Percentiles rank a stretch among this genome's conserved stretches.
Conservation (phyloP, 2,888 invertebrate genomes). For the Aphodius sticticus region DNA sequence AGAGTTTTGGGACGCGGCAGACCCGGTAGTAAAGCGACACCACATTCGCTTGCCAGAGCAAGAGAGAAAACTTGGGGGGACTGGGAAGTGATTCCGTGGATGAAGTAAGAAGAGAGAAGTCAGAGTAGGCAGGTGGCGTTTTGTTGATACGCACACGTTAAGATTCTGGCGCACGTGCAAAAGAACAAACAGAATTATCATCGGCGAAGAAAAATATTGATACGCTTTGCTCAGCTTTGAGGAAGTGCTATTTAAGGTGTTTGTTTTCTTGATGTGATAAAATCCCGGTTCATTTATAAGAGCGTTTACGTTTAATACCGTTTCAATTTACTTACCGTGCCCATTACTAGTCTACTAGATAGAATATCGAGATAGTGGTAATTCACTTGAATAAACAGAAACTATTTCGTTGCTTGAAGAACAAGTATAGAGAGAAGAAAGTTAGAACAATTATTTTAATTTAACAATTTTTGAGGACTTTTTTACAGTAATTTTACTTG, state of each 20-base stretch:
- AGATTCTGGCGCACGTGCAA: constrained; percentile 26
- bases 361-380: too few relatives aligned
- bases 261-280: neutral
- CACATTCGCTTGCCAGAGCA: neutral
- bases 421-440: too few relatives aligned
- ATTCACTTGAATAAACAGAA: too few relatives aligned
- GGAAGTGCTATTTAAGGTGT: constrained; percentile 4
- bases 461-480: too few relatives aligned
- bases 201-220: neutral
- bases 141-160: too few relatives aligned
- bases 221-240: constrained; percentile 4
- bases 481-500: too few relatives aligned
- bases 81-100: neutral
- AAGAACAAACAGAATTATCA: constrained; percentile 21
- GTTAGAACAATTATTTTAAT: too few relatives aligned
- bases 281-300: neutral
- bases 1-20: too few relatives aligned
- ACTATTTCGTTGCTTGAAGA: too few relatives aligned
- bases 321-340: too few relatives aligned
- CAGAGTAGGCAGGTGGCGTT: neutral
- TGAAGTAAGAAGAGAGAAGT: neutral
- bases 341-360: too few relatives aligned
- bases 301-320: neutral
- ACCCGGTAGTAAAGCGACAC: neutral
- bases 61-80: neutral